Base-by-base conservation (phyloP, 2,113 vertebrate species). In the Seriola dumerili region DNA sequence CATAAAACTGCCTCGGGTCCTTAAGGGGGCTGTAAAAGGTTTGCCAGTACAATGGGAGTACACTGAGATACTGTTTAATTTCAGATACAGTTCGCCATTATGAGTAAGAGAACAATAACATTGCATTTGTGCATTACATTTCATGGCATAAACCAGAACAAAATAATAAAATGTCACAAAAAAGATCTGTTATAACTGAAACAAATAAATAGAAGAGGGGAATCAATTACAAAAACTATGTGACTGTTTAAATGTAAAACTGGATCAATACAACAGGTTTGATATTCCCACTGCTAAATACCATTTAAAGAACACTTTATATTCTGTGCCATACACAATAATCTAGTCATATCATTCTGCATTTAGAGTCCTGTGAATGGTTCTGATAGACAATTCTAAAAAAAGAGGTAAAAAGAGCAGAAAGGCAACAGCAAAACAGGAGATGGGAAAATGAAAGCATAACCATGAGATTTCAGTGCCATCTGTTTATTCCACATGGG, bases 401-500 rank as follows among this genome's bases (percentile, higher is more conserved):
- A 29, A 29, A 29, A 52, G 5, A 46, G 36, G 3, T 23, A 29
- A 21, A 14, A 62, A 57, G 4, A 46, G 3, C 12, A 3, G 10
- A 29, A 40, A 68, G 8, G 0, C 19, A 42, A n/a, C 5, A 62
- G 64, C 17, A 63, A 57, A 67, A 17, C 14, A 46, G 32, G 16
- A 54, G 34, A 59, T 44, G 25, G 13, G 77, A 32, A 54, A 70
- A 4, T 68, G 17, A 72, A 58, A 29, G 66, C 29, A 67, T 25
- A 36, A 34, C 36, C 54, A 38, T 48, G 50, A 78, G 13, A 82
- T 46, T 67, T 70, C 71, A 48, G 12, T 54, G 25, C 52, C 66
- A 72, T 71, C 48, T 74, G 34, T 85, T 90, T 34, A 32, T 44
- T 71, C 55, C 32, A 54, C 32, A 40, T 63, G 46, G 58, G 71